Conservation (phyloP, 2,797 vertebrate species). For the Ciconia nigra region DNA sequence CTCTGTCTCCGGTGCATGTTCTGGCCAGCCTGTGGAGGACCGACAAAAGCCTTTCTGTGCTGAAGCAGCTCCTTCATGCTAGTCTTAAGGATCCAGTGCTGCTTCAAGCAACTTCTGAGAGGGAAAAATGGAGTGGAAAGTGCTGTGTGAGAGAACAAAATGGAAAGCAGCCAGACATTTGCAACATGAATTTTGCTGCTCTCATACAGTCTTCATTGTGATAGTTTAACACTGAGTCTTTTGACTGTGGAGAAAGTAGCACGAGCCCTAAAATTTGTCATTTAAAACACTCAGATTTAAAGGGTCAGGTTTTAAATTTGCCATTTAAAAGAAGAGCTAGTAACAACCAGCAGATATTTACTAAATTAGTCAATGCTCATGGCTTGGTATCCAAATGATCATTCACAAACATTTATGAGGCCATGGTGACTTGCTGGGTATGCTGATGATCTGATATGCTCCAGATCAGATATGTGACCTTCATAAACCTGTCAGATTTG, state of each 20-base stretch:
- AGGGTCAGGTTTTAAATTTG: not conserved
- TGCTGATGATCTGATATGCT: not conserved
- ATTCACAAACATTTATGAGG: not conserved
- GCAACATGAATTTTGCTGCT: not conserved
- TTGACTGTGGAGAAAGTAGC: not conserved
- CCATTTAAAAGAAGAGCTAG: not conserved
- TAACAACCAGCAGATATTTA: not conserved
- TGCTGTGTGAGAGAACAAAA: not conserved
- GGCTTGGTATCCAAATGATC: not conserved
- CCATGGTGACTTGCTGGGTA: not conserved
- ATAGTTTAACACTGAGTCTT: not conserved
- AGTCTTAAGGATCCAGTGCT: not conserved
- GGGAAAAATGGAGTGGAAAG: not conserved
- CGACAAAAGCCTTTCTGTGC: conserved; percentile 28
- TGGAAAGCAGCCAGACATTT: conserved; percentile 26
- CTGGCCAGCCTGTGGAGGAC: not conserved
- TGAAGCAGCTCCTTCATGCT: not conserved
- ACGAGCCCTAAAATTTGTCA: not conserved
- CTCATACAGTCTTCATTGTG: not conserved
- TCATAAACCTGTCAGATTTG: not conserved
- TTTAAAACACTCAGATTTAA: not conserved
- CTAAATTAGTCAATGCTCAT: not conserved
- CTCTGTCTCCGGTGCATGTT: not conserved
- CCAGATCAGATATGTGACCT: not conserved
- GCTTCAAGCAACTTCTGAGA: not conserved